These are phyloP conservation scores for Hydroisotoma schaefferi DNA, from an alignment of 2,888 invertebrate genomes.

Conservation along the genomic window DNA sequence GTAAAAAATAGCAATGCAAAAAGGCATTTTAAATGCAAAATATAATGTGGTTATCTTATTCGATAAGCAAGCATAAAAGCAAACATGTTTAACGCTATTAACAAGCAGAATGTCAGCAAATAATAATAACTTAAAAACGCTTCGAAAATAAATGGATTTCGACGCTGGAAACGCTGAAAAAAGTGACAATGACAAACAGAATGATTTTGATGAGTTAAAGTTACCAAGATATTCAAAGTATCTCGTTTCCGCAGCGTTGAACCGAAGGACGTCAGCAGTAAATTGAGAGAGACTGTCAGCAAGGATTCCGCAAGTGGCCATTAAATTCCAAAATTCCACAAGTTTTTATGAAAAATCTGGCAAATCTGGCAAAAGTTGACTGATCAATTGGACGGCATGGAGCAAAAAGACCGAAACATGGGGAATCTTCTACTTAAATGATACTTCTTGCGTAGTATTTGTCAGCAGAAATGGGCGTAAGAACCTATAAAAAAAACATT, in stretches of 20 bases:
- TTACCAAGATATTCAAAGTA: conserved; percentile 46
- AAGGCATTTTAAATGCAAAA: no score
- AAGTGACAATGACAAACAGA: not conserved
- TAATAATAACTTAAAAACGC: no score
- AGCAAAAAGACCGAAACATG: conserved; percentile 13
- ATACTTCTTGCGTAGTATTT: no score
- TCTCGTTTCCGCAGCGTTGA: conserved; percentile 45
- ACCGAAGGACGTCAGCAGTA: conserved; percentile 43
- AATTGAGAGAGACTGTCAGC: conserved; percentile 39
- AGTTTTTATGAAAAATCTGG: conserved; percentile 5
- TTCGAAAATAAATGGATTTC: no score
- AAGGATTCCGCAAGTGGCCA: conserved; percentile 31
- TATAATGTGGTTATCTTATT: no score
- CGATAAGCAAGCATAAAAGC: no score
- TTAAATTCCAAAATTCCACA: conserved; percentile 16
- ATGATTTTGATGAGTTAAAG: conserved; percentile 14
- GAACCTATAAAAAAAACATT: not conserved
- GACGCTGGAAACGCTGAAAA: no score
- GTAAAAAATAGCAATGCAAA: no score
- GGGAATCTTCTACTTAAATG: not conserved
- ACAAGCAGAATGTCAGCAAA: no score
- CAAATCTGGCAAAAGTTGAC: conserved; percentile 13
- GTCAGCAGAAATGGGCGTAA: conserved; percentile 6
- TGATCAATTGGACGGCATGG: conserved; percentile 24
- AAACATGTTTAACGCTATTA: no score